Evolutionary conservation across 23 tunicate genomes (phyloP), one percentile per base, ranked within the genome.

Genomic region (Styela clava): DNA sequence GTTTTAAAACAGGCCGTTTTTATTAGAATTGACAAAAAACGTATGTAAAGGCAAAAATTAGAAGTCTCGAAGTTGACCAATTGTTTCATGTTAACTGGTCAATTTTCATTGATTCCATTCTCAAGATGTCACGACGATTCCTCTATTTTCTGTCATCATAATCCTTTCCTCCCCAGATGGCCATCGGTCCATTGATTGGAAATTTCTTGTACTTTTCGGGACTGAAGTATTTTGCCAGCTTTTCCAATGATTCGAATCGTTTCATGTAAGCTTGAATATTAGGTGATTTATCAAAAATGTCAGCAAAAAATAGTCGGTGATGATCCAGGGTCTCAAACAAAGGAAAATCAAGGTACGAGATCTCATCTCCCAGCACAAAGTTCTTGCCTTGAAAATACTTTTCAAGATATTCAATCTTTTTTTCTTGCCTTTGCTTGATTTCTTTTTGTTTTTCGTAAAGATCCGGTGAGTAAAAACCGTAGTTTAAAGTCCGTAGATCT

Each of bases 121-220:
- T n/a, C n/a, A n/a, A n/a, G n/a, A n/a, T n/a, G n/a, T n/a, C n/a
- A n/a, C n/a, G n/a, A n/a, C n/a, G n/a, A n/a, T n/a, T n/a, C n/a
- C n/a, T n/a, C n/a, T 44, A 29, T 32, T 71, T 71, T 35, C 29
- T 71, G 44, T 76, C 81, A 1, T 52, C 27, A 52, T 76, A 27
- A 16, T 76, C 37, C 29, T 76, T 52, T 35, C 92, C 92, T 22
- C 87, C 87, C 92, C 92, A 87, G 0, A 52, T 62, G 5, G 92
- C 92, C 68, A 37, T 0, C 32, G 64, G 36, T 21, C 69, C 69
- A 33, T 73, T 83, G 78, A 74, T 36, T 25, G 92, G 92, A 68
- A 74, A 37, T 0, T 37, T 69, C 23, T 27, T 74, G 87, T 85
- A 87, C 31, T 35, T 34, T 7, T 74, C 56, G 2, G 86, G 74